Evolutionary conservation across 1,140 invertebrate genomes (phyloP).

Genomic region (Aphelinus atriplicis): DNA sequence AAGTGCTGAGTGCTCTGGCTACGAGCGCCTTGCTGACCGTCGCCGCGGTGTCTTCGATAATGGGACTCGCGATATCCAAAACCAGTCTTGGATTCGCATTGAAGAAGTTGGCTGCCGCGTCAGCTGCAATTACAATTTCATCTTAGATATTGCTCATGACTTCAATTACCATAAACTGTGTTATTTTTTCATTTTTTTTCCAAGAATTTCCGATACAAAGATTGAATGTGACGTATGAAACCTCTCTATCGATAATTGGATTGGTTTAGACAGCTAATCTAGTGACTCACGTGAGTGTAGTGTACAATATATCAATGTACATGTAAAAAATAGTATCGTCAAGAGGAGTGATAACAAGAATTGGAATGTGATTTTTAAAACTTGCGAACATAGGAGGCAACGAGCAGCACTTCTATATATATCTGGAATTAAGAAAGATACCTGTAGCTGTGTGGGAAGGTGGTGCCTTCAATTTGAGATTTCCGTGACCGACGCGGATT

Average conservation of each 20-base stretch:
- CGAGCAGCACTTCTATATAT: no score
- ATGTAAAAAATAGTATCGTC: no score
- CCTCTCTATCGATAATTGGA: no score
- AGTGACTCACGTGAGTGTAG: no score
- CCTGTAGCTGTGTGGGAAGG: conserved; percentile 61
- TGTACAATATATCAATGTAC: no score
- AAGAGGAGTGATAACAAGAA: no score
- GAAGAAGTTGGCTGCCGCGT: conserved; percentile 73
- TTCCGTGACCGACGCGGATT: conserved; percentile 70
- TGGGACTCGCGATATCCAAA: conserved; percentile 76
- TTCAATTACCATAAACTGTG: neutral
- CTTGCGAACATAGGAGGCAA: no score
- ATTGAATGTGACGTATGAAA: no score
- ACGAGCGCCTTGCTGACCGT: conserved; percentile 69
- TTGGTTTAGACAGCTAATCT: no score
- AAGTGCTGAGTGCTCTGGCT: conserved; percentile 68
- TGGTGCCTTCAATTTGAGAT: conserved; percentile 65
- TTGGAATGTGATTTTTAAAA: no score
- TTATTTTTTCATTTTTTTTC: neutral
- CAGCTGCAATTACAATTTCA: conserved; percentile 62
- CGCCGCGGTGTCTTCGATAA: conserved; percentile 74
- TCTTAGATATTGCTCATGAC: no score
- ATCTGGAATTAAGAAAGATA: conserved; percentile 42
- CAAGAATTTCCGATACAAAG: no score
- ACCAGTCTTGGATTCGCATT: conserved; percentile 76